Evolutionary conservation across 35 echinoderm and acorn worm species (phyloP).

Genomic region (Ptychodera flava): DNA sequence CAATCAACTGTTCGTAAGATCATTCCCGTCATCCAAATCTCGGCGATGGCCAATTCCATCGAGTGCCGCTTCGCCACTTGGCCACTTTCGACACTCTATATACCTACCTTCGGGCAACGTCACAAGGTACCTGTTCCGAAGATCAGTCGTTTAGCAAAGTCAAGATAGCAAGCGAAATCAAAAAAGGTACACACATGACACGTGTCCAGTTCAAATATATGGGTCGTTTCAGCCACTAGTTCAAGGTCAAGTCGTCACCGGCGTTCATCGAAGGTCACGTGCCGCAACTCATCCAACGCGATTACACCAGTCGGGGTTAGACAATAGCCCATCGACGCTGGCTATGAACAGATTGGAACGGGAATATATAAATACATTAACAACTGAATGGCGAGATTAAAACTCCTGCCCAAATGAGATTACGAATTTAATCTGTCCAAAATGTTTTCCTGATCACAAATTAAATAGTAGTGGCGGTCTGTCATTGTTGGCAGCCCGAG

Average conservation of each 20-base stretch:
- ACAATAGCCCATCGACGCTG: background rate
- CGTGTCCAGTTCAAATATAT: background rate
- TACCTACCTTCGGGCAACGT: no score
- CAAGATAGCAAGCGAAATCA: no score
- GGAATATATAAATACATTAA: background rate
- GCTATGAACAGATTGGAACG: background rate
- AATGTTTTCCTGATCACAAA: background rate
- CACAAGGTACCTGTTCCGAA: no score
- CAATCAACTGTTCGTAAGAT: no score
- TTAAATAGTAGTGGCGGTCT: background rate
- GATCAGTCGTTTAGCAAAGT: no score
- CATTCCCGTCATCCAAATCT: no score
- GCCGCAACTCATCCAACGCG: background rate
- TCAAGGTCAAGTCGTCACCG: background rate
- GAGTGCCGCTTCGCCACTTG: no score
- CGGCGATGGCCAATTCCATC: no score
- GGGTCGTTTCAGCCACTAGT: background rate
- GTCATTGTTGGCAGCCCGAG: background rate
- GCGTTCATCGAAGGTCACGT: background rate
- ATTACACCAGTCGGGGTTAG: background rate
- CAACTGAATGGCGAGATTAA: background rate
- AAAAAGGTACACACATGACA: no score
- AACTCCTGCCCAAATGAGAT: background rate
- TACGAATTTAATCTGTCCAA: constrained; percentile 1
- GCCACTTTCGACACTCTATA: no score